These are phyloP conservation scores for Drosophila paranaensis DNA, from an alignment of 2,888 invertebrate species.

Conservation along the genomic window DNA sequence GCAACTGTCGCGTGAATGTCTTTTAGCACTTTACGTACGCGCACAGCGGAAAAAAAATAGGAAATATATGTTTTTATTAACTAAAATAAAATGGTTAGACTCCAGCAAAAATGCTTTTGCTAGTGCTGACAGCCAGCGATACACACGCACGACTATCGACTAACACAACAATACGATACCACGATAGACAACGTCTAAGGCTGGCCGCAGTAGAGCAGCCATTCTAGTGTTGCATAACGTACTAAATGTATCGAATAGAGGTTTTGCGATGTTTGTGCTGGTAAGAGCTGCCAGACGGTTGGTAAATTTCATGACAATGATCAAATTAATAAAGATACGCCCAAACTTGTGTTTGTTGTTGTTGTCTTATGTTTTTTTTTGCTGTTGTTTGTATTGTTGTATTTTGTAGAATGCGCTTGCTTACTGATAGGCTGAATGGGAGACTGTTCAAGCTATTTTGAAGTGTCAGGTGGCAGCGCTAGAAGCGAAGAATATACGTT, in stretches of 20 bases:
- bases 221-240: constrained; percentile 16
- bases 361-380: no score
- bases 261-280: background rate
- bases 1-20: constrained; percentile 38
- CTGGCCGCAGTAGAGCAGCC: background rate
- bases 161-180: background rate
- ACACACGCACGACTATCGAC: constrained; percentile 42
- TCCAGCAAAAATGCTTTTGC: constrained; percentile 71
- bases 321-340: background rate
- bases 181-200: constrained; percentile 4
- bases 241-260: background rate
- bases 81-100: constrained; percentile 78
- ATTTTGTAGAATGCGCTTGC: no score
- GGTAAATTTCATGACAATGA: background rate
- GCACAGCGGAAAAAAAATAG: constrained; percentile 70
- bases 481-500: no score
- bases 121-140: constrained; percentile 49
- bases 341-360: no score
- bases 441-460: background rate
- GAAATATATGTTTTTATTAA: constrained; percentile 77
- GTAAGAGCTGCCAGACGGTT: background rate
- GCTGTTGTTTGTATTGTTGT: no score
- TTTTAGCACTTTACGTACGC: constrained; percentile 50
- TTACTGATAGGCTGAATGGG: background rate
- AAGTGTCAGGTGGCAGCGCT: background rate